Evolutionary conservation across 1,140 invertebrate species (phyloP), one percentile per base, ranked within the genome.

Genomic region (Armadillidium nasatum): DNA sequence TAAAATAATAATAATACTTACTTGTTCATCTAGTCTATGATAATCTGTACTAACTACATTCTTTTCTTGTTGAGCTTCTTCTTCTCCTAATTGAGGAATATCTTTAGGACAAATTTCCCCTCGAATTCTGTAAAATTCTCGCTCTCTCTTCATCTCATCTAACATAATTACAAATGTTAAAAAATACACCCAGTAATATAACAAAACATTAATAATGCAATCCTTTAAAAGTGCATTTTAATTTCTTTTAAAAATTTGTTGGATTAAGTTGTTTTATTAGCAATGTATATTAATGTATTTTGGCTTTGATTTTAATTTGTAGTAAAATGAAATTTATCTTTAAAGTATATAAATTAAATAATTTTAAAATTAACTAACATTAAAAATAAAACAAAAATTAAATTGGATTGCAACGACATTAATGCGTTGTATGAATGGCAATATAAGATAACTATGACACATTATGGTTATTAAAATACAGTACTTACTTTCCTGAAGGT

Each of bases 1-100:
- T n/a, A n/a, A n/a, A n/a, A n/a, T n/a, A n/a, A n/a, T n/a, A n/a
- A n/a, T n/a, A n/a, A n/a, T n/a, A n/a, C n/a, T n/a, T n/a, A 93
- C 91, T 89, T 99, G 96, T 88, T 98, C 95, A 88, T 98, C 96
- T 82, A 93, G 89, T 82, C 95, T 87, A 86, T 98, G 96, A 85
- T 92, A 95, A 86, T 98, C 95, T 4, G 91, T 93, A 7, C 86
- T 85, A 60, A 82, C 81, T 13, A 82, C 80, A 60, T 78, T 82
- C 50, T 83, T 80, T 78, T 83, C 78, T 46, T 76, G 78, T 69
- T 78, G 79, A 13, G 72, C 43, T 44, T 80, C 76, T 9, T 88
- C 86, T 45, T 88, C 87, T 10, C 87, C 88, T 67, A 87, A 86
- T 70, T 83, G 84, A 68, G 91, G 88, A 73, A 93, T 88, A 85